Evolutionary conservation across 2,113 vertebrate genomes (phyloP), one percentile per base, ranked within the genome.

Genomic region (Pterophyllum scalare): DNA sequence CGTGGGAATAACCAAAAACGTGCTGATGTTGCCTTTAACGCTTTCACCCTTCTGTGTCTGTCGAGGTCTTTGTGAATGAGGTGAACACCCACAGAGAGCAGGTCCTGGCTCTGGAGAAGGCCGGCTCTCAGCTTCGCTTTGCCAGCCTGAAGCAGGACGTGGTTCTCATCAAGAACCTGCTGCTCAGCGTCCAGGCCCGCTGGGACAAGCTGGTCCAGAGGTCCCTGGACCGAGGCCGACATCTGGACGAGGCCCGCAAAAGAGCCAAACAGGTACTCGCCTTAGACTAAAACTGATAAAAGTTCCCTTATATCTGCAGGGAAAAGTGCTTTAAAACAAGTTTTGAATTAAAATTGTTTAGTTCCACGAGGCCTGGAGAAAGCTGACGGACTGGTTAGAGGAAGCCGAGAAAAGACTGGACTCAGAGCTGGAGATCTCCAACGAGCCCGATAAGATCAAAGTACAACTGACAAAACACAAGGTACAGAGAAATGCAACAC

Each of bases 321-420:
- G 5, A 11, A 58, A 35, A 10, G 1, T 9, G 7, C 26, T 52
- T 31, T 49, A 31, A 54, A 54, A 33, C 17, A 14, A n/a, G 26
- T 33, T 33, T 58, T 72, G 4, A 72, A 72, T 54, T 28, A 20
- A 54, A 72, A 54, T 54, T 17, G 17, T 26, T 59, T 59, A 99
- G 98, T 99, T 99, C 94, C 97, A 99, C 0, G 98, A 99, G 95
- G 98, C 98, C 87, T 99, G 98, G 98, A 98, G 98, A 94, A 99
- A 99, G 87, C 92, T 99, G 83, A 95, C 97, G 1, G 98, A 99
- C 90, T 99, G 98, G 98, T 92, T 99, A 38, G 98, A 99, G 90
- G 98, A 99, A 86, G 98, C 98, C 2, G 98, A 99, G 95, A 97
- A 96, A 84, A 96, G 97, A 77, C 95, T 99, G 94, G 98, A 99